These are phyloP conservation scores for Carlito syrichta DNA, from an alignment of 2,113 vertebrate species.

Conservation along the genomic window DNA sequence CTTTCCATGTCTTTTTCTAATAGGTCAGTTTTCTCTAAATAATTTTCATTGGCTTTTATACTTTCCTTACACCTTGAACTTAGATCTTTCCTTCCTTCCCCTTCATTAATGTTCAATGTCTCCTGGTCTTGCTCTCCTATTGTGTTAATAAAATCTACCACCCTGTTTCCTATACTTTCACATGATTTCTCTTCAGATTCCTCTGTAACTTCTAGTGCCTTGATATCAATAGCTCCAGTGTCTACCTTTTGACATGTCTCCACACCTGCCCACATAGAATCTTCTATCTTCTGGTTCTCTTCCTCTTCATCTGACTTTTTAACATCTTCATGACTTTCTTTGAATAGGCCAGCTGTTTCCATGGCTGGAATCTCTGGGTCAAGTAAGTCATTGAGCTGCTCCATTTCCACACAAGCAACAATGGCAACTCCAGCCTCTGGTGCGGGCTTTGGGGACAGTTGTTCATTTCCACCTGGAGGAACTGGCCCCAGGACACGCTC, in stretches of 20 bases:
- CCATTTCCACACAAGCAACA: constrained; percentile 81
- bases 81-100: neutral
- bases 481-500: constrained; percentile 67
- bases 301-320: constrained; percentile 73
- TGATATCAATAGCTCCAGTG: constrained; percentile 62
- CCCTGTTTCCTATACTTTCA: constrained; percentile 45
- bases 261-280: constrained; percentile 76
- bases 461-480: constrained; percentile 71
- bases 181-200: constrained; percentile 69
- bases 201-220: constrained; percentile 72
- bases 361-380: constrained; percentile 66
- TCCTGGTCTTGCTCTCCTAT: constrained; percentile 55
- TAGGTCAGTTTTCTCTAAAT: constrained; percentile 21
- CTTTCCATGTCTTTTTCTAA: constrained; percentile 50
- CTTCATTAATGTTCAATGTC: constrained; percentile 49
- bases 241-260: constrained; percentile 83
- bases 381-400: constrained; percentile 71
- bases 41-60: constrained; percentile 47
- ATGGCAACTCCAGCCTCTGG: constrained; percentile 73
- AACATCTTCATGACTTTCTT: constrained; percentile 69
- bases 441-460: constrained; percentile 70
- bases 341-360: constrained; percentile 70
- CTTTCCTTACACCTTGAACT: neutral
- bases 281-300: constrained; percentile 47
- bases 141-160: constrained; percentile 41